Evolutionary conservation across 2,888 invertebrate genomes (phyloP).

Genomic region (Lithophane leautieri): DNA sequence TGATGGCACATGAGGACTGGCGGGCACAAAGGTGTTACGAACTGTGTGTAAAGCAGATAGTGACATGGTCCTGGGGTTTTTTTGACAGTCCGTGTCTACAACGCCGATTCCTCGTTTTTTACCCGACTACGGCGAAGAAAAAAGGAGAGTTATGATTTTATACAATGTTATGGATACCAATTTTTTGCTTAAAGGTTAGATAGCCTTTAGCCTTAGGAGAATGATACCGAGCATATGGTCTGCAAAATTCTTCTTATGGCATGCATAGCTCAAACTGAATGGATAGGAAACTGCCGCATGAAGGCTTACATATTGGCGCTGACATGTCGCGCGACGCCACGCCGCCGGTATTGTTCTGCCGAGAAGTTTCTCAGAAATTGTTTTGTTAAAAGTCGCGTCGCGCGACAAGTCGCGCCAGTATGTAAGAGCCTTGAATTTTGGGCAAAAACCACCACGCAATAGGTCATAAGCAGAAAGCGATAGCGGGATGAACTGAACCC

Average conservation of each 20-base stretch:
- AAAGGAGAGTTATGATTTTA: no score
- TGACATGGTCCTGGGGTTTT: neutral
- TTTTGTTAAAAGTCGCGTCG: no score
- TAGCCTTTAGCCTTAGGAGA: neutral
- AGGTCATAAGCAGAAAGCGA: neutral
- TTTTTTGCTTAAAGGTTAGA: neutral
- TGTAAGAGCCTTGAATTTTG: no score
- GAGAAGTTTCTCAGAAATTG: no score
- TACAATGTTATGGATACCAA: no score
- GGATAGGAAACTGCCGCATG: no score
- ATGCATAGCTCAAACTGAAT: neutral
- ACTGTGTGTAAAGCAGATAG: neutral
- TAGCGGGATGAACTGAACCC: neutral
- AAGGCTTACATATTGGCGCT: no score
- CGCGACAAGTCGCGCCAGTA: no score
- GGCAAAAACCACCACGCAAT: neutral
- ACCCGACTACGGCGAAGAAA: no score
- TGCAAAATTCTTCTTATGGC: no score
- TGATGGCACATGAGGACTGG: slow-evolving; percentile 57
- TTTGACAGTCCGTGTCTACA: neutral
- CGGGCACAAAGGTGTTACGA: slow-evolving; percentile 50
- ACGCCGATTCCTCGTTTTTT: neutral
- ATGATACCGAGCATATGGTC: neutral
- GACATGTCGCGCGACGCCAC: no score
- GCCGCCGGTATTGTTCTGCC: no score